Evolutionary conservation across 1,140 invertebrate species (phyloP), one percentile per base, ranked within the genome.

Genomic region (Chironomus tepperi): DNA sequence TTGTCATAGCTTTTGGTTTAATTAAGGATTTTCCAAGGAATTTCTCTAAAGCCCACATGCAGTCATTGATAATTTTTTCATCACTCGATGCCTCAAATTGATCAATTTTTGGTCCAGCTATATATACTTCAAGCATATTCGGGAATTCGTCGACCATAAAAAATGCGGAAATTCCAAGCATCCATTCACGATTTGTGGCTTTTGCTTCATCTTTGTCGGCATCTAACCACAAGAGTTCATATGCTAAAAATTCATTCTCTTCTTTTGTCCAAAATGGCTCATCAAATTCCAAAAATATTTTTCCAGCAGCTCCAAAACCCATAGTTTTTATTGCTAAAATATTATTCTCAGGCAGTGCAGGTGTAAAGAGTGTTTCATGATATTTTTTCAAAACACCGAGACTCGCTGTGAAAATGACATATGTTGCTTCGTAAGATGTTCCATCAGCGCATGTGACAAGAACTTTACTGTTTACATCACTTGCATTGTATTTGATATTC

Each of bases 311-410:
- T 9, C 90, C 90, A 76, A 85, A 93, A 7, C 92, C 93, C 15
- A 94, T 79, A 79, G 85, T 87, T 67, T 88, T 83, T 70, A 96
- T 95, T 0, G 93, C 90, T 73, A 90, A 85, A 42, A 89, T 80
- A 84, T 95, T 96, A 16, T 87, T 86, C 10, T 84, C 78, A 0
- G 93, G 91, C 73, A 96, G 84, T 19, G 85, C 82, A 0, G 94
- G 94, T 74, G 87, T 87, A 79, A 96, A 96, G 74, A 96, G 79
- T 47, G 87, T 87, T 73, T 89, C 85, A 21, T 88, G 86, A 77
- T 90, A 88, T 75, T 89, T 87, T 83, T 96, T 96, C 0, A 97
- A 83, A 57, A 93, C 92, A 2, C 94, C 94, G 10, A 96, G 83
- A 0, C 94, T 91, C 10, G 94, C 83, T 0, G 93, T 95, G 7